Conservation (phyloP, 2,797 vertebrate genomes). For the Odontamblyopus rebecca region DNA sequence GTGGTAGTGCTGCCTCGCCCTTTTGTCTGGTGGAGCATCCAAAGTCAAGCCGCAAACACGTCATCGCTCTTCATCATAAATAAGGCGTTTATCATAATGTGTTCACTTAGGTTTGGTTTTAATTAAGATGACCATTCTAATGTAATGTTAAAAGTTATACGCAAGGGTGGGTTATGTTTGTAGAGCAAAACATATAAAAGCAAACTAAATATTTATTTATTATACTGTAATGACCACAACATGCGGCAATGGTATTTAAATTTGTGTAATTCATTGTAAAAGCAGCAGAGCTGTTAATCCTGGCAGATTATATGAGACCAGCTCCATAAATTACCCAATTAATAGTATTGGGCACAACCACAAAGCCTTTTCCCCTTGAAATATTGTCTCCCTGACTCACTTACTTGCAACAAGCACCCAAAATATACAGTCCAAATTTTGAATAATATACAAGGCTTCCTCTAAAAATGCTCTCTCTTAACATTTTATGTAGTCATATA, state of each 20-base stretch:
- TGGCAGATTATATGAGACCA: slow-evolving; percentile 70
- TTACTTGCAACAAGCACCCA: not conserved
- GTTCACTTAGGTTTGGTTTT: slow-evolving; percentile 1
- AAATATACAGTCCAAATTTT: slow-evolving; percentile 3
- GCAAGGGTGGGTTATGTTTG: not conserved
- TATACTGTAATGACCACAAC: no score
- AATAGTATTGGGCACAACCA: slow-evolving; percentile 46
- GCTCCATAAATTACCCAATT: slow-evolving; percentile 61
- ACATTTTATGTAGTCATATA: not conserved
- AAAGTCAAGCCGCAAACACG: slow-evolving; percentile 11
- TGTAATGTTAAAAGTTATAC: not conserved
- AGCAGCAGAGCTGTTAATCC: slow-evolving; percentile 62
- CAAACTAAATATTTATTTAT: no score
- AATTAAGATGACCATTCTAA: not conserved
- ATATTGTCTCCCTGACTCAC: slow-evolving; percentile 26
- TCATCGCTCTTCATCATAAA: slow-evolving; percentile 20
- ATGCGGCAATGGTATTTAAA: slow-evolving; percentile 50
- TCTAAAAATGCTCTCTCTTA: not conserved
- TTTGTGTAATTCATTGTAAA: slow-evolving; percentile 70
- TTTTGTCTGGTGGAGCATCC: not conserved
- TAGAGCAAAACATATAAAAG: not conserved
- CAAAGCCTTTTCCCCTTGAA: slow-evolving; percentile 29
- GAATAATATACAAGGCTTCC: slow-evolving; percentile 10
- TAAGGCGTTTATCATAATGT: not conserved
- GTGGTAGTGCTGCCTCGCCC: slow-evolving; percentile 27